These are phyloP conservation scores for Symphodus melops DNA, from an alignment of 2,113 vertebrate genomes.

Conservation along the genomic window DNA sequence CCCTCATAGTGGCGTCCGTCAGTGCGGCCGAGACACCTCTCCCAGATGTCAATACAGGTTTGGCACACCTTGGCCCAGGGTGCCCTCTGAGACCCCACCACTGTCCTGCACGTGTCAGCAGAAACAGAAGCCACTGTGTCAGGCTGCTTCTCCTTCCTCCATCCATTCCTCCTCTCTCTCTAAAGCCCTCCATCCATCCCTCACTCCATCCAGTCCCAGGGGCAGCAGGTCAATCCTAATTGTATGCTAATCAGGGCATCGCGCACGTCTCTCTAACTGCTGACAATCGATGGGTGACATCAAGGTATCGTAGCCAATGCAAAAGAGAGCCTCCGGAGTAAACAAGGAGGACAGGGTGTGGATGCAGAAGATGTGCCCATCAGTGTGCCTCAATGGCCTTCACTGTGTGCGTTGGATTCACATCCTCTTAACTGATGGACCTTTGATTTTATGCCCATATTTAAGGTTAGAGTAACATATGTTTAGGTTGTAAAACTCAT, in stretches of 20 bases:
- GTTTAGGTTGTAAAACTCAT: too few species aligned
- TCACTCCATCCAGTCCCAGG: conserved; percentile 70
- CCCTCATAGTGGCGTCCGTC: conserved; percentile 65
- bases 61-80: conserved; percentile 76
- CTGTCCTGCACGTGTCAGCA: conserved; percentile 78
- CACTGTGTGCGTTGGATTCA: conserved; percentile 2
- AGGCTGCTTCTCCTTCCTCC: conserved; percentile 40
- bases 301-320: conserved; percentile 66
- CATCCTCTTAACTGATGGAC: not conserved
- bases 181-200: conserved; percentile 64
- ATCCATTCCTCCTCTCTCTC: conserved; percentile 35
- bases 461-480: too few species aligned
- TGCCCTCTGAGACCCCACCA: conserved; percentile 67
- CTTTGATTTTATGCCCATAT: conserved; percentile 3
- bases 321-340: conserved; percentile 67
- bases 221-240: conserved; percentile 81
- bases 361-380: conserved; percentile 46
- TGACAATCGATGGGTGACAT: conserved; percentile 76
- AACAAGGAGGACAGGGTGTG: conserved; percentile 63
- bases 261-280: conserved; percentile 50
- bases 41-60: conserved; percentile 78
- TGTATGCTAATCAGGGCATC: conserved; percentile 79
- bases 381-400: conserved; percentile 29
- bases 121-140: conserved; percentile 78
- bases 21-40: conserved; percentile 66